Conservation (phyloP, 2,888 invertebrate species). For the Acanthosepion pharaonis region DNA sequence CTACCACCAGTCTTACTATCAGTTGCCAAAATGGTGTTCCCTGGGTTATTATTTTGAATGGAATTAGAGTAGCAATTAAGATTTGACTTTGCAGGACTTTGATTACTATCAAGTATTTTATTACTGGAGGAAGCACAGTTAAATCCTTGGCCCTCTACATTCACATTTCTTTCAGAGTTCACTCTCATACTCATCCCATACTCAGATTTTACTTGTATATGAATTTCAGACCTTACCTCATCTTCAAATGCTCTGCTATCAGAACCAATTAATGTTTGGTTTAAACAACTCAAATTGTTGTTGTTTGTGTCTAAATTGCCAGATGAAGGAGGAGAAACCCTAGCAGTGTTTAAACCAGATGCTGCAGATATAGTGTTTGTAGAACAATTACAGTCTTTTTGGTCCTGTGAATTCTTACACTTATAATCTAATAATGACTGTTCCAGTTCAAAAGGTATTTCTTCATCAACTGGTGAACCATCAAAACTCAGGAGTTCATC, state of each 20-base stretch:
- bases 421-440: neutral
- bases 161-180: neutral
- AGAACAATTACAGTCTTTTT: neutral
- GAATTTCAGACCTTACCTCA: neutral
- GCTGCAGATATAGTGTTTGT: neutral
- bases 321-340: neutral
- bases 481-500: neutral
- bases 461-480: neutral
- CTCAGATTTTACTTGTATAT: neutral
- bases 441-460: neutral
- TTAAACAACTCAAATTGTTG: neutral
- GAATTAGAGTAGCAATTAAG: neutral
- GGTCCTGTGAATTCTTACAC: accelerated
- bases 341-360: neutral
- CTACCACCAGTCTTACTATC: too few relatives aligned
- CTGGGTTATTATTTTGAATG: neutral
- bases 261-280: neutral
- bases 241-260: neutral
- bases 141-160: neutral
- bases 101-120: neutral
- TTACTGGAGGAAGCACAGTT: neutral
- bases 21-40: too few relatives aligned
- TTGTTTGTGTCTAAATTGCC: neutral
- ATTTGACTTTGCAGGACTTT: neutral
- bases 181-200: neutral